These are phyloP conservation scores for Alectura lathami DNA, from an alignment of 2,113 vertebrate species.

Conservation along the genomic window DNA sequence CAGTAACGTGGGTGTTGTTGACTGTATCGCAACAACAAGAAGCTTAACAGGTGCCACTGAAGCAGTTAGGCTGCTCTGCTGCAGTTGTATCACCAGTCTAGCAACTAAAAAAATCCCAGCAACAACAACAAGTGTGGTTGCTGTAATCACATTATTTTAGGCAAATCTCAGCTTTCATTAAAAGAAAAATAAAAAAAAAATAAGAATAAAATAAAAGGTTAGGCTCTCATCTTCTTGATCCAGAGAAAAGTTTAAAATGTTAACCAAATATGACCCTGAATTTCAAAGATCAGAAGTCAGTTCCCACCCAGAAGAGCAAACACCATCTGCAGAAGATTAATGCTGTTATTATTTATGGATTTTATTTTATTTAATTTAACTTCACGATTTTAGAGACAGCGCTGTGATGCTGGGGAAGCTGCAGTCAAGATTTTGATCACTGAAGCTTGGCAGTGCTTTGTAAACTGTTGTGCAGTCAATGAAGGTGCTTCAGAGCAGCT, in stretches of 20 bases:
- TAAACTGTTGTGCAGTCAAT: background rate
- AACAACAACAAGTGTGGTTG: background rate
- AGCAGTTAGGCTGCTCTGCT: background rate
- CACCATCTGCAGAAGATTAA: background rate
- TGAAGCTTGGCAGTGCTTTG: background rate
- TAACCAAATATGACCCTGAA: slow-evolving; percentile 7
- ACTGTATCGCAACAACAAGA: background rate
- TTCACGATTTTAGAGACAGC: background rate
- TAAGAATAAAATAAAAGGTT: background rate
- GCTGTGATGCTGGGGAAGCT: background rate
- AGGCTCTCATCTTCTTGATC: background rate
- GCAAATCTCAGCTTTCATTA: background rate
- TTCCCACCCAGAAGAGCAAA: background rate
- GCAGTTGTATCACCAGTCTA: background rate
- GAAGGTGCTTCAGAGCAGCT: background rate
- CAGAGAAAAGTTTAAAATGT: slow-evolving; percentile 20
- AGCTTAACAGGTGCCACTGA: background rate
- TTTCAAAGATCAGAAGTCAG: slow-evolving; percentile 21
- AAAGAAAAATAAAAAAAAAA: background rate
- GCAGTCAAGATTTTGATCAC: background rate
- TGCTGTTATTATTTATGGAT: background rate
- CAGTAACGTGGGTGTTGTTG: background rate
- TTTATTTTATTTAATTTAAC: background rate
- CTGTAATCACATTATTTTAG: background rate
- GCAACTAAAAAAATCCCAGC: background rate